Conservation (phyloP, 1,140 invertebrate genomes). For the Latrodectus geometricus region DNA sequence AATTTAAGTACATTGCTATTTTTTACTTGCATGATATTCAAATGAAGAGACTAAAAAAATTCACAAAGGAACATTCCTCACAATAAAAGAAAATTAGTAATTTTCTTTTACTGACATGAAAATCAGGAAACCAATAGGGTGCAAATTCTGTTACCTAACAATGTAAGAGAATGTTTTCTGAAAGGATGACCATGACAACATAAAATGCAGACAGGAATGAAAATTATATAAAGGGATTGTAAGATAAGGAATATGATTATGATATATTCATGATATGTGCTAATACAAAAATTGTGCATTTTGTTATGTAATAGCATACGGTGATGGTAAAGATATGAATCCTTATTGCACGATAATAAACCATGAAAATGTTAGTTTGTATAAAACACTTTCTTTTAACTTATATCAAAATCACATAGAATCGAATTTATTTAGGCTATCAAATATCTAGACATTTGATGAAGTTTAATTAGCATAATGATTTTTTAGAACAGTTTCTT, state of each 20-base stretch:
- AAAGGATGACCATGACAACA: no score
- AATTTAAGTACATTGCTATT: no score
- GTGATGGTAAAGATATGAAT: not conserved
- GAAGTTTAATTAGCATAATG: not conserved
- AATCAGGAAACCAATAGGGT: no score
- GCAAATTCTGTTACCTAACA: no score
- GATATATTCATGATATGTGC: conserved; percentile 17
- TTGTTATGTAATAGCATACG: not conserved
- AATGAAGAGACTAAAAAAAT: no score
- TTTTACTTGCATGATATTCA: no score
- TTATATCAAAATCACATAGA: not conserved
- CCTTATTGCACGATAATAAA: not conserved
- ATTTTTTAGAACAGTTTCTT: not conserved
- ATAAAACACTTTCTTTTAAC: not conserved
- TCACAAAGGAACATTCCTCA: no score
- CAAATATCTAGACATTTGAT: not conserved
- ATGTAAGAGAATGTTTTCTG: no score
- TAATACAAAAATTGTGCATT: conserved; percentile 27
- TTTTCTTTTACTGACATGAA: no score
- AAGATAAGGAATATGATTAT: not conserved
- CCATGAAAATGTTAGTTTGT: not conserved
- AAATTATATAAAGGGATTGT: no score
- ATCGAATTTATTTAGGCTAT: not conserved
- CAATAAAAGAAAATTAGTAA: no score
- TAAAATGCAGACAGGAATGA: no score